Base-by-base conservation (phyloP, 2,888 invertebrate genomes). In the Polymixis lichenea region DNA sequence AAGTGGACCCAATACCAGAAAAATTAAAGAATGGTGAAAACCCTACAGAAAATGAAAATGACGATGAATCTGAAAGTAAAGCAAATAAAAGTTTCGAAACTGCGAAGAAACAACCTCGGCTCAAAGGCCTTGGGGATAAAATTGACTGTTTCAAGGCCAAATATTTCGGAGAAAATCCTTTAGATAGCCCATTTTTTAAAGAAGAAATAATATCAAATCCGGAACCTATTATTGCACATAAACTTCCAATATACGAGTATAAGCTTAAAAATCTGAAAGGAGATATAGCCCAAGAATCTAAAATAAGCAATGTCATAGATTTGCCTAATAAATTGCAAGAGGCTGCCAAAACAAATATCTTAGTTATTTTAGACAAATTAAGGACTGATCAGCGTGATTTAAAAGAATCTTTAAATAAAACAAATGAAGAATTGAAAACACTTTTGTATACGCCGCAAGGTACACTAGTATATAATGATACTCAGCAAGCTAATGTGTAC, bases 141-240 rank as follows among this genome's bases (percentile, higher is more conserved):
- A 97, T 98, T 32, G 97, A 98, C 83, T 98, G 98, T 89, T 97
- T 98, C 49, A 98, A 98, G 92, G 95, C 96, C 0, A 98, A 98
- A 94, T 98, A 97, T 91, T 98, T 98, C 91, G 98, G 98, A 1
- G 95, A 97, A 78, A 97, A 98, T 91, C 98, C 98, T 1, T 92
- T 98, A 73, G 98, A 98, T 86, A 98, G 97, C 94, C 98, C 98
- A 0, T 96, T 98, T 85, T 98, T 98, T 87, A 93, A 95, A 77
- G 97, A 97, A 94, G 96, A 97, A 61, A 89, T 93, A 15, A 96
- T 97, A 80, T 92, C 93, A 19, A 92, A 94, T 43, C 97, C 97
- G 1, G 94, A 96, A 87, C 96, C 96, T 55, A 90, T 96, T 46
- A 88, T 83, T 22, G 85, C 85, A 32, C 93, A 95, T 43, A 91